Evolutionary conservation across 1,140 invertebrate species (phyloP).

Genomic region (Elysia chlorotica): DNA sequence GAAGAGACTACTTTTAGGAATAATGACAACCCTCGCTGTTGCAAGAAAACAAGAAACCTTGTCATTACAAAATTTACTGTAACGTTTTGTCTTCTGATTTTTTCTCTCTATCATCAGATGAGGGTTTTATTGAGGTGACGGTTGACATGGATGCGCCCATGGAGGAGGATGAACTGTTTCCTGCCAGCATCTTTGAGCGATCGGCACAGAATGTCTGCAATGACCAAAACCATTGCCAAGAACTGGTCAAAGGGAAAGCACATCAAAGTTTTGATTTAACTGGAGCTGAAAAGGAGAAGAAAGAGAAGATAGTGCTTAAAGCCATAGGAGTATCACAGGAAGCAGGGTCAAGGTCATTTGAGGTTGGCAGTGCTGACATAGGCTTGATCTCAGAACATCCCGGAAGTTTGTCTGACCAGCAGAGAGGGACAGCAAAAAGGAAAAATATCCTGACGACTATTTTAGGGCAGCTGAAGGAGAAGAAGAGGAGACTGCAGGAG

Average conservation of each 20-base stretch:
- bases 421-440: no score
- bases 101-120: slow-evolving; percentile 27
- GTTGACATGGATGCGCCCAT: slow-evolving; percentile 28
- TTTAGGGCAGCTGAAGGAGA: not conserved
- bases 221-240: no score
- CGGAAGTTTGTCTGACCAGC: no score
- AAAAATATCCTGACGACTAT: slow-evolving; percentile 18
- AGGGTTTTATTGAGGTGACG: slow-evolving; percentile 49
- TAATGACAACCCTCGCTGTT: no score
- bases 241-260: no score
- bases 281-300: no score
- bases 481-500: slow-evolving; percentile 5
- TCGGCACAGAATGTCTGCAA: not conserved
- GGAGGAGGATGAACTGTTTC: slow-evolving; percentile 43
- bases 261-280: no score
- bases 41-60: no score
- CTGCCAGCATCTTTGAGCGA: slow-evolving; percentile 44
- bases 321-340: not conserved
- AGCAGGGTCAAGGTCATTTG: no score
- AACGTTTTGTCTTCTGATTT: not conserved
- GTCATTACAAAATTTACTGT: no score
- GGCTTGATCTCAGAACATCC: not conserved
- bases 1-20: no score
- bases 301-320: not conserved
- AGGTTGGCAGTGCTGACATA: not conserved